These are phyloP conservation scores for Porites lutea DNA, from an alignment of 64 coral and sea anemone genomes.

Conservation along the genomic window DNA sequence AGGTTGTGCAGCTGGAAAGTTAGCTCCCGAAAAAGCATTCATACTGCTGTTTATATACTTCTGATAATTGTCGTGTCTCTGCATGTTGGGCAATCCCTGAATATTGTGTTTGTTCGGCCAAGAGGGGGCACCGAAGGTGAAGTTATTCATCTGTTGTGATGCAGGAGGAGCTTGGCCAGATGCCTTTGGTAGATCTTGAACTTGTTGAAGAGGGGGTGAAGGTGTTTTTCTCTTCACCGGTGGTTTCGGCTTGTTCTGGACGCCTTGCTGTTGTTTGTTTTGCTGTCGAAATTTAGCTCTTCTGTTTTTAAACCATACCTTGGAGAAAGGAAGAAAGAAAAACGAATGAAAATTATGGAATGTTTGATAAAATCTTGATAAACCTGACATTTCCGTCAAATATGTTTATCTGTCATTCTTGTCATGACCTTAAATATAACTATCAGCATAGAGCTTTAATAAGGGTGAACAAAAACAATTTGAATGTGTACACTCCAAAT, in stretches of 20 bases:
- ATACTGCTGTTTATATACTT: conserved; percentile 23
- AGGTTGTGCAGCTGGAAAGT: conserved; percentile 8
- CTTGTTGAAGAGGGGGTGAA: conserved; percentile 54
- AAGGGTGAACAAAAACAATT: too few species aligned
- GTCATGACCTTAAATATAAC: too few species aligned
- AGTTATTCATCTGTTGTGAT: conserved; percentile 22
- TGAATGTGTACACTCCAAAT: too few species aligned
- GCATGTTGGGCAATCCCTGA: conserved; percentile 26
- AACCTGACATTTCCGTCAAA: too few species aligned
- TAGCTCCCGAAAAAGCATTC: background rate
- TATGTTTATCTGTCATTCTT: too few species aligned
- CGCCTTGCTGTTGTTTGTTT: conserved; percentile 72
- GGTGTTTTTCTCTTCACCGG: conserved; percentile 65
- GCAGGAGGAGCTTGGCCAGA: background rate
- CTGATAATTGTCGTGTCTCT: conserved; percentile 41
- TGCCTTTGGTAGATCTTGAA: conserved; percentile 7
- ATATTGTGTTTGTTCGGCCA: conserved; percentile 44
- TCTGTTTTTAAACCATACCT: conserved; percentile 99
- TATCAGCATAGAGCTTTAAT: too few species aligned
- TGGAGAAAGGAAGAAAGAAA: background rate
- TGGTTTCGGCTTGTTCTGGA: conserved; percentile 66
- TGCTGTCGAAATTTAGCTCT: conserved; percentile 91
- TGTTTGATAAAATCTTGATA: background rate
- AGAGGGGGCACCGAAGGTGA: background rate
- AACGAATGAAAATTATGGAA: background rate